These are phyloP conservation scores for Origma solitaria DNA, from an alignment of 2,113 vertebrate genomes.

Conservation along the genomic window DNA sequence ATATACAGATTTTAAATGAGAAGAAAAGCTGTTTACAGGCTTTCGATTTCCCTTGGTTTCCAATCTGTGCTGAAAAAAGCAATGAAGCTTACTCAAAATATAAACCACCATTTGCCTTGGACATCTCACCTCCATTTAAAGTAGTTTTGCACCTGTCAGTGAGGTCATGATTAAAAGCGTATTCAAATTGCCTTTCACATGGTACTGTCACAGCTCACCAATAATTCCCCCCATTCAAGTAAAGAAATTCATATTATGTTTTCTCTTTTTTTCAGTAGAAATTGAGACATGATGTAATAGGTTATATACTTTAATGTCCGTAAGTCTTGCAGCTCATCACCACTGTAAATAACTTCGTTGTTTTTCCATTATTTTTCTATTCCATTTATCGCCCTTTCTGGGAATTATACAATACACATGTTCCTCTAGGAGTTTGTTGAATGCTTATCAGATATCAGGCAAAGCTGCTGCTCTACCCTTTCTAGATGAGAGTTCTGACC, in stretches of 20 bases:
- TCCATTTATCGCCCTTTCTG: background rate
- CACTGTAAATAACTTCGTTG: background rate
- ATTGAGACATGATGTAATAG: background rate
- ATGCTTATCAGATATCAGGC: background rate
- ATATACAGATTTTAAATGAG: background rate
- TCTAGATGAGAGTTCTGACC: background rate
- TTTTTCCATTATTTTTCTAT: constrained; percentile 2
- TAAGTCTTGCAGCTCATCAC: background rate
- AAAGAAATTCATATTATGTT: background rate
- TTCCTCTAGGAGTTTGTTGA: background rate
- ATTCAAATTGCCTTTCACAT: background rate
- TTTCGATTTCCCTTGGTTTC: background rate
- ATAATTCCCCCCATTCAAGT: background rate
- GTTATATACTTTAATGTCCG: background rate
- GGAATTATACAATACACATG: background rate
- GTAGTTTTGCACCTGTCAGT: background rate
- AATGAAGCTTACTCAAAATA: background rate
- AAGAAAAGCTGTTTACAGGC: background rate
- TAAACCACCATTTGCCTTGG: background rate
- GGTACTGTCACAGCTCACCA: background rate
- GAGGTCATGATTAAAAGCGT: background rate
- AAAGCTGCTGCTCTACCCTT: background rate
- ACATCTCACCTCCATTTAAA: background rate
- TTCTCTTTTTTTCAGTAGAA: background rate
- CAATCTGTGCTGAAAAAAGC: background rate